A percentile compares a stretch with the other conserved stretches of the same genome.
phyloP scores from a whole-genome alignment of 2,797 vertebrate species.

The Chloroceryle inda region DNA sequence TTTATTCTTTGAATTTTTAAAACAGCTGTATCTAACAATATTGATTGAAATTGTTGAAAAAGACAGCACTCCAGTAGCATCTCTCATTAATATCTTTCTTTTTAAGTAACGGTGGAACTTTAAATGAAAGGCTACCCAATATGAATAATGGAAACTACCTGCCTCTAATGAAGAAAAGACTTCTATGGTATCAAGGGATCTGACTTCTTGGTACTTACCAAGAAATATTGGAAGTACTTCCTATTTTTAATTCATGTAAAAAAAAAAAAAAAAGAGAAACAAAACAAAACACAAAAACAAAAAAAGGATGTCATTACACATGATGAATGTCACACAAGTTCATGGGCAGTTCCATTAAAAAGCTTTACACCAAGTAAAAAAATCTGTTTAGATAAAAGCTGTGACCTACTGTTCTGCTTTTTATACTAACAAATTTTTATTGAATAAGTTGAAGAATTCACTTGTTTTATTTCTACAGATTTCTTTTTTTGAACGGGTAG shows the following conservation, averaged over 20 bases:
- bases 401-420: neutral
- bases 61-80: slow-evolving; percentile 11
- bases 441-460: neutral
- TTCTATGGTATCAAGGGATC: slow-evolving; percentile 25
- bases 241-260: slow-evolving; percentile 44
- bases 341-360: neutral
- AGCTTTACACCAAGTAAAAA: slow-evolving; percentile 12
- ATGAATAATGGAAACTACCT: slow-evolving; percentile 45
- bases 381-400: neutral
- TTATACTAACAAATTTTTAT: neutral
- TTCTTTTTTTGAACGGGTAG: neutral
- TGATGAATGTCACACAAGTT: neutral
- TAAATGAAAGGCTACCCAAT: neutral
- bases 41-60: slow-evolving; percentile 20
- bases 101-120: slow-evolving; percentile 28
- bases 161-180: slow-evolving; percentile 14
- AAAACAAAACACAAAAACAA: too few relatives aligned
- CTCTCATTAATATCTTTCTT: slow-evolving; percentile 38
- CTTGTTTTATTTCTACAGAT: neutral
- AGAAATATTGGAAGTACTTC: slow-evolving; percentile 52
- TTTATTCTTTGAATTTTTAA: slow-evolving; percentile 44
- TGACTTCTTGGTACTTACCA: slow-evolving; percentile 48
- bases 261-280: too few relatives aligned
- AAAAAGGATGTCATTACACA: neutral
- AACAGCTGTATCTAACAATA: slow-evolving; percentile 24